These are phyloP conservation scores for Lumbricus terrestris DNA, from an alignment of 2,888 invertebrate species.

Conservation along the genomic window DNA sequence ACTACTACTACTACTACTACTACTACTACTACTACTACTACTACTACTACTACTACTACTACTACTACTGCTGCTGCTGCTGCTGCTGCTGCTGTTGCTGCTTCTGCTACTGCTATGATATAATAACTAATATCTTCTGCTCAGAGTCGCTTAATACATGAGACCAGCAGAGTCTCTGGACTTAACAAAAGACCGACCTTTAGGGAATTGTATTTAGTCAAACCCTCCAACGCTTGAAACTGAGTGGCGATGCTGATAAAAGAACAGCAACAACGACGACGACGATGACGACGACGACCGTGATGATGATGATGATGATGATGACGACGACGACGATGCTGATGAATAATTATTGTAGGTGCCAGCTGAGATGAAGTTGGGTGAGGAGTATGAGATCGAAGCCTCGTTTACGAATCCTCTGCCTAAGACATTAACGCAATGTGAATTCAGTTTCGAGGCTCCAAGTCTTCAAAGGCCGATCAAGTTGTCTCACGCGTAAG, in stretches of 20 bases:
- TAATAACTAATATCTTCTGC: too few species aligned
- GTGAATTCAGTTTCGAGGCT: constrained; percentile 72
- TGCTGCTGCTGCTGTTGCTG: too few species aligned
- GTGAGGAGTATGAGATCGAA: constrained; percentile 49
- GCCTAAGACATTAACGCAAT: constrained; percentile 67
- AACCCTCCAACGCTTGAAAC: not conserved
- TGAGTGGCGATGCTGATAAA: not conserved
- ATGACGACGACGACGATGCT: not conserved
- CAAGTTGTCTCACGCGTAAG: constrained; percentile 33
- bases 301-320: constrained; percentile 12
- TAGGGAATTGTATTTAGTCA: too few species aligned
- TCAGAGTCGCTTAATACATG: too few species aligned
- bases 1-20: too few species aligned
- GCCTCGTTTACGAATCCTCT: constrained; percentile 65
- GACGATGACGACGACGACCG: not conserved
- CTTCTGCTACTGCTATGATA: too few species aligned
- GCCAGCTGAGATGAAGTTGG: constrained; percentile 66
- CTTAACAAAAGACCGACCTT: too few species aligned
- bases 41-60: too few species aligned
- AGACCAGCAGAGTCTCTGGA: too few species aligned
- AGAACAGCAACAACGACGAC: not conserved
- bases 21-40: too few species aligned
- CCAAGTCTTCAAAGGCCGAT: constrained; percentile 62
- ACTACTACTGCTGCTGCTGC: too few species aligned
- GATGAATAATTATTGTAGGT: constrained; percentile 64